Conservation (phyloP, 2,113 vertebrate species). For the Uria aalge region DNA sequence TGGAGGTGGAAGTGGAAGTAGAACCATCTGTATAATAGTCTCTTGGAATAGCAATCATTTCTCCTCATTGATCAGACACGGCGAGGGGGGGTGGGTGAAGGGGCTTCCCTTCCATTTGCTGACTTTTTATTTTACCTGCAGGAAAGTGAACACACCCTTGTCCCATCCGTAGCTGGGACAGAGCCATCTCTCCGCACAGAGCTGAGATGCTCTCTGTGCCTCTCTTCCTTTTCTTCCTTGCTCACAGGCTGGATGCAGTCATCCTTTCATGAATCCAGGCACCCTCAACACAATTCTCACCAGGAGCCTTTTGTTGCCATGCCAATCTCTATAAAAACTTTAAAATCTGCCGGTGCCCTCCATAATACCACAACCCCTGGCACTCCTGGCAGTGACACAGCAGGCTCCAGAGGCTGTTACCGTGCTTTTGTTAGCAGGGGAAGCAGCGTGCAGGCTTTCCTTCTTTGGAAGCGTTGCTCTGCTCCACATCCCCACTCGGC, state of each 20-base stretch:
- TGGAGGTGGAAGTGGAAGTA: not conserved
- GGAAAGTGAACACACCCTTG: not conserved
- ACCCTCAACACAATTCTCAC: rapidly evolving
- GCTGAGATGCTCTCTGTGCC: not conserved
- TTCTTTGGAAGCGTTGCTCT: not conserved
- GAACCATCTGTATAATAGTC: not conserved
- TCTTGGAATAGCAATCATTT: not conserved
- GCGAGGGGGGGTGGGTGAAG: not conserved
- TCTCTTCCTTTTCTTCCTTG: not conserved
- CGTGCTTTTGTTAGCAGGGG: not conserved
- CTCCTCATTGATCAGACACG: rapidly evolving
- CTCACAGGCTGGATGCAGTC: not conserved
- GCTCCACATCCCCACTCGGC: not conserved
- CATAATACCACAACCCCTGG: not conserved
- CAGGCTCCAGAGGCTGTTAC: not conserved
- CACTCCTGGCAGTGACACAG: not conserved
- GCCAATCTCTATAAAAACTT: not conserved
- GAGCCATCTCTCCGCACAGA: rapidly evolving
- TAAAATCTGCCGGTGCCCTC: not conserved
- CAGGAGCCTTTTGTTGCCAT: rapidly evolving
- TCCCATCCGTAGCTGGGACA: rapidly evolving
- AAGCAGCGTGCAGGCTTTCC: not conserved
- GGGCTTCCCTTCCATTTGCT: not conserved
- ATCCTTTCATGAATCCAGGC: not conserved
- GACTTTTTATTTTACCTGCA: not conserved